A percentile compares a stretch with the other conserved stretches of the same genome.
These are phyloP conservation scores for Anastatus disparis DNA, from an alignment of 1,140 invertebrate species.

Conservation along the genomic window DNA sequence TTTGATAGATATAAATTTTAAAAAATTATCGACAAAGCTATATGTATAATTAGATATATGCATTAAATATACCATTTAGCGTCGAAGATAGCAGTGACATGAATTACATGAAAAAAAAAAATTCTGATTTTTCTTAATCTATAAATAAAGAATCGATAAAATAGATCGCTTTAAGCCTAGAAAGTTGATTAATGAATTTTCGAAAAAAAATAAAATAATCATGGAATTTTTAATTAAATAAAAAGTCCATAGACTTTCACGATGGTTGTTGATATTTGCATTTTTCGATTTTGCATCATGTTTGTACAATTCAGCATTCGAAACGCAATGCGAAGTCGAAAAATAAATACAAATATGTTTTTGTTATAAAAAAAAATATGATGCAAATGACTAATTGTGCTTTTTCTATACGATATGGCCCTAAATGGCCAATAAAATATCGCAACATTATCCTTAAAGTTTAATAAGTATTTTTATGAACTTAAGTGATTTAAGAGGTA, in stretches of 20 bases:
- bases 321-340: too few relatives aligned
- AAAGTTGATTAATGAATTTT: slow-evolving; percentile 12
- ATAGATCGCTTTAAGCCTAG: slow-evolving; percentile 10
- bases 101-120: neutral
- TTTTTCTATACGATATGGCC: slow-evolving; percentile 40
- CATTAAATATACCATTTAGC: slow-evolving; percentile 21
- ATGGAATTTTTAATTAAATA: neutral
- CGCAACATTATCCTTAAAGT: neutral
- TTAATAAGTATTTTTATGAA: slow-evolving; percentile 7
- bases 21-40: slow-evolving; percentile 1
- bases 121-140: slow-evolving; percentile 10
- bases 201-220: neutral
- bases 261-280: too few relatives aligned
- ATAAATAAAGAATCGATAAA: neutral
- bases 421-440: neutral
- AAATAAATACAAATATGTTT: too few relatives aligned
- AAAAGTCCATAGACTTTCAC: too few relatives aligned
- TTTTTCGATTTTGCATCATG: too few relatives aligned
- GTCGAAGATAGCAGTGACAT: slow-evolving; percentile 9
- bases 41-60: slow-evolving; percentile 20
- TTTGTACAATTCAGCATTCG: too few relatives aligned
- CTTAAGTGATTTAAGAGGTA: neutral
- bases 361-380: slow-evolving; percentile 43
- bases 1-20: slow-evolving; percentile 16
- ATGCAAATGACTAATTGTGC: slow-evolving; percentile 56